Evolutionary conservation across 2,113 vertebrate genomes (phyloP).

Genomic region (Strix aluco): DNA sequence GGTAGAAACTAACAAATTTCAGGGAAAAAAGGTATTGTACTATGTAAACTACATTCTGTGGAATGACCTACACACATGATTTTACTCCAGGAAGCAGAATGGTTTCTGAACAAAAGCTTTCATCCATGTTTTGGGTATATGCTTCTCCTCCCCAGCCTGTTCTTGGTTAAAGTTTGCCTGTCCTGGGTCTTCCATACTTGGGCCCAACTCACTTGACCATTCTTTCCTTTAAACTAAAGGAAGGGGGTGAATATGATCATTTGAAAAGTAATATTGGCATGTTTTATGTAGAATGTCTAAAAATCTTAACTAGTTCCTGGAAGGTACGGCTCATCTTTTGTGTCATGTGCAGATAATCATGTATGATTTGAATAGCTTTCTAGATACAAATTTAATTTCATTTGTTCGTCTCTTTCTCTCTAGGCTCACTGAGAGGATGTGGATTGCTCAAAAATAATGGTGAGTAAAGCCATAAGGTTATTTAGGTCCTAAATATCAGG

Average conservation of each 20-base stretch:
- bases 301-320: neutral
- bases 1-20: neutral
- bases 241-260: neutral
- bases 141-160: neutral
- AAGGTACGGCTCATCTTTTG: neutral
- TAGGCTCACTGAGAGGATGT: neutral
- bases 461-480: neutral
- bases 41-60: neutral
- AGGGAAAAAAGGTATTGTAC: neutral
- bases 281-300: neutral
- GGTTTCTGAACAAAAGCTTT: neutral
- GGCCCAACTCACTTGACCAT: neutral
- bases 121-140: neutral
- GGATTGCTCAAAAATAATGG: neutral
- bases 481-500: neutral
- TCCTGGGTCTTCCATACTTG: neutral
- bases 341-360: neutral
- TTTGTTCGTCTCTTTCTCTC: neutral
- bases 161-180: neutral
- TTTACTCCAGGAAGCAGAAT: neutral
- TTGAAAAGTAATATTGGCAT: neutral
- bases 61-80: neutral
- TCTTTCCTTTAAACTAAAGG: neutral
- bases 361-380: neutral
- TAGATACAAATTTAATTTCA: neutral